These are phyloP conservation scores for Propsilocerus akamusi DNA, from an alignment of 1,140 invertebrate species.

Conservation along the genomic window DNA sequence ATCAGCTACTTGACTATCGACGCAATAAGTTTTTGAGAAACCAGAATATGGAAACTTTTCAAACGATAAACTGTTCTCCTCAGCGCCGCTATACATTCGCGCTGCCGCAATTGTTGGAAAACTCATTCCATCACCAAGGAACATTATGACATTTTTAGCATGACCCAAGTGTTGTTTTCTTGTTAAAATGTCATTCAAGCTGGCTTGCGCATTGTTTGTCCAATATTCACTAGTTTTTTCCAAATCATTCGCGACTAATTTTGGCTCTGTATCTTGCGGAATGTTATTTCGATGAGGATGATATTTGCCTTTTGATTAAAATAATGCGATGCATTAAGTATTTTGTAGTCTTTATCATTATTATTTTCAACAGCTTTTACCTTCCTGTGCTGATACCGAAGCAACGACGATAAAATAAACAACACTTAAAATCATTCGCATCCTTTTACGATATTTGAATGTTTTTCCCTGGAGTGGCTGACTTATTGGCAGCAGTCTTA, in stretches of 20 bases:
- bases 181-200: slow-evolving; percentile 14
- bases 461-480: too few relatives aligned
- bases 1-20: slow-evolving; percentile 50
- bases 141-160: slow-evolving; percentile 52
- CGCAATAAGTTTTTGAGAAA: slow-evolving; percentile 53
- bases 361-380: too few relatives aligned
- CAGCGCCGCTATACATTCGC: slow-evolving; percentile 41
- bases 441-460: too few relatives aligned
- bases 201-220: slow-evolving; percentile 14
- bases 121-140: slow-evolving; percentile 57
- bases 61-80: slow-evolving; percentile 47
- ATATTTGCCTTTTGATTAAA: neutral
- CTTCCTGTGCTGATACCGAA: too few relatives aligned
- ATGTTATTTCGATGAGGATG: neutral
- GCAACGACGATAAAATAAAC: too few relatives aligned
- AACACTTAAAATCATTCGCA: too few relatives aligned
- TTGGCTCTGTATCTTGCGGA: neutral
- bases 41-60: slow-evolving; percentile 48
- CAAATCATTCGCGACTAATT: neutral
- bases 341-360: too few relatives aligned
- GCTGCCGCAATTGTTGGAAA: slow-evolving; percentile 43
- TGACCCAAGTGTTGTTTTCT: slow-evolving; percentile 21
- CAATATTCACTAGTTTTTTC: slow-evolving; percentile 21
- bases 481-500: too few relatives aligned
- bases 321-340: too few relatives aligned